Evolutionary conservation across 2,888 invertebrate genomes (phyloP).

Genomic region (Entomobrya proxima): DNA sequence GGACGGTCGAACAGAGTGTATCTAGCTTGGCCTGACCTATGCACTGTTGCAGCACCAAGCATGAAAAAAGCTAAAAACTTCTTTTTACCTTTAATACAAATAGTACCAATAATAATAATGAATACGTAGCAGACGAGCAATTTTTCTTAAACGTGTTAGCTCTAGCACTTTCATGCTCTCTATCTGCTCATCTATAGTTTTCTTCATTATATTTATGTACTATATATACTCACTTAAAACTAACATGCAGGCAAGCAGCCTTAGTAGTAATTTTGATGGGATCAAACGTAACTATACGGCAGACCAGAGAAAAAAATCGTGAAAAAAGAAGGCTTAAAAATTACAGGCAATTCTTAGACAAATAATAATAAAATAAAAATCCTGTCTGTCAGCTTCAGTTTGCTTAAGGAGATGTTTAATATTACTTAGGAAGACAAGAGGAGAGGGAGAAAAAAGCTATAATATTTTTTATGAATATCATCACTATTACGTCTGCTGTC

Average conservation of each 20-base stretch:
- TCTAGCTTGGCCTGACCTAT: slow-evolving; percentile 45
- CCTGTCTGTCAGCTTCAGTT: slow-evolving; percentile 68
- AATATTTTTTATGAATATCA: slow-evolving; percentile 49
- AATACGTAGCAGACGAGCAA: slow-evolving; percentile 44
- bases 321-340: slow-evolving; percentile 61
- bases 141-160: slow-evolving; percentile 62
- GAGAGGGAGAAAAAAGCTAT: slow-evolving; percentile 25
- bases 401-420: slow-evolving; percentile 63
- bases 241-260: neutral
- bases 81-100: slow-evolving; percentile 10
- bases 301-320: slow-evolving; percentile 6
- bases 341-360: slow-evolving; percentile 68
- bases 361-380: slow-evolving; percentile 63
- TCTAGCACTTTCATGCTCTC: slow-evolving; percentile 51
- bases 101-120: slow-evolving; percentile 44
- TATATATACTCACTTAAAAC: neutral
- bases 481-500: neutral
- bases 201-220: neutral
- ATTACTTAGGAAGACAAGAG: slow-evolving; percentile 31
- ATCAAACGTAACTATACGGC: neutral
- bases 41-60: neutral
- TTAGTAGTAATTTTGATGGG: slow-evolving; percentile 43
- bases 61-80: neutral
- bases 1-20: slow-evolving; percentile 24
- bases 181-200: slow-evolving; percentile 24